These are phyloP conservation scores for Scotopteryx bipunctaria DNA, from an alignment of 2,888 invertebrate genomes.

Conservation along the genomic window DNA sequence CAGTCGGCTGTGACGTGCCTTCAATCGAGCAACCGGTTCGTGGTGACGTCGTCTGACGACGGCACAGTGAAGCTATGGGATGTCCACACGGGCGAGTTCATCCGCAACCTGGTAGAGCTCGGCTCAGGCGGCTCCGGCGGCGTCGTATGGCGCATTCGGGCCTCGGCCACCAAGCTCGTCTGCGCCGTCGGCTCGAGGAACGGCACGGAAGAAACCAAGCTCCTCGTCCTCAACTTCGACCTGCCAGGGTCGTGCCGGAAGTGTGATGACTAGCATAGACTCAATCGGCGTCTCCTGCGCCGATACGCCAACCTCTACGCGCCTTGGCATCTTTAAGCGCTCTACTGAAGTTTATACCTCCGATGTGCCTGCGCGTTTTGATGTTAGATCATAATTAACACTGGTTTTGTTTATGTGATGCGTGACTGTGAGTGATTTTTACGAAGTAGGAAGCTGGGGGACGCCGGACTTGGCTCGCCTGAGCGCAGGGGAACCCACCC, in stretches of 20 bases:
- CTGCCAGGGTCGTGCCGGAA: slow-evolving; percentile 88
- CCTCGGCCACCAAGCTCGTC: slow-evolving; percentile 97
- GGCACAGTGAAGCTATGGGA: slow-evolving; percentile 99
- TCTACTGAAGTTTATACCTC: slow-evolving; percentile 11
- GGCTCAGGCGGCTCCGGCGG: slow-evolving; percentile 98
- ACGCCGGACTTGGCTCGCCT: background rate
- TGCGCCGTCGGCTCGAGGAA: slow-evolving; percentile 99
- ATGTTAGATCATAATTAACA: background rate
- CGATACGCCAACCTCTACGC: slow-evolving; percentile 75
- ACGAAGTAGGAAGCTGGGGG: background rate
- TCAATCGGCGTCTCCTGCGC: slow-evolving; percentile 74
- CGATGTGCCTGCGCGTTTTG: slow-evolving; percentile 13
- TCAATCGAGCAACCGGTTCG: slow-evolving; percentile 98
- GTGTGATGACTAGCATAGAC: slow-evolving; percentile 81
- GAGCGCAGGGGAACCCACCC: slow-evolving; percentile 29
- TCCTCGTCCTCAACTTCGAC: slow-evolving; percentile 98
- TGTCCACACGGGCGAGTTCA: slow-evolving; percentile 97
- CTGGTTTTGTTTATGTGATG: background rate
- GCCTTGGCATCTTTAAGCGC: slow-evolving; percentile 68
- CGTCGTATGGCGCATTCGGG: slow-evolving; percentile 98
- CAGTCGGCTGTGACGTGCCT: slow-evolving; percentile 99
- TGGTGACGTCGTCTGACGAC: slow-evolving; percentile 99
- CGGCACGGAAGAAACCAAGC: slow-evolving; percentile 99
- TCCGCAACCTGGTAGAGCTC: slow-evolving; percentile 96
- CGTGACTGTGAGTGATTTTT: slow-evolving; percentile 6